phyloP scores from a whole-genome alignment of 1,140 invertebrate genomes.

The Euschistus heros region DNA sequence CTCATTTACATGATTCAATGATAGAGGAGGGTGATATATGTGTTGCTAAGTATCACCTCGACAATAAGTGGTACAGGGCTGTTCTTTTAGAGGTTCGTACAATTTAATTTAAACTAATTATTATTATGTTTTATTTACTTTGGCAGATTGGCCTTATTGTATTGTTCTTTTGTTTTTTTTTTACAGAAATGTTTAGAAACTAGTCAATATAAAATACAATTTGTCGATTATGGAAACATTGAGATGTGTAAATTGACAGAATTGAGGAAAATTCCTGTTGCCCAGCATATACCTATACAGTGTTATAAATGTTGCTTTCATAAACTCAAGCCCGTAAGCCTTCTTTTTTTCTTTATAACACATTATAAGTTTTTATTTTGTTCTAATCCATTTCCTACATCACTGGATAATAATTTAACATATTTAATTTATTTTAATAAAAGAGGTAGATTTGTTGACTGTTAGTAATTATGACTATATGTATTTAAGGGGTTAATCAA shows the following conservation, averaged over 20 bases:
- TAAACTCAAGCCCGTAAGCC: conserved; percentile 35
- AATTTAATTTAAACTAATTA: background rate
- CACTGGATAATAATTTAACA: no score
- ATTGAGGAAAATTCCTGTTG: conserved; percentile 45
- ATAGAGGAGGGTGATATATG: conserved; percentile 50
- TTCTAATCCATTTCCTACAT: no score
- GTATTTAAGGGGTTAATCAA: no score
- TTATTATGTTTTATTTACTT: background rate
- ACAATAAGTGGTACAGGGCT: conserved; percentile 46
- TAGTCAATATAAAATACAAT: conserved; percentile 33
- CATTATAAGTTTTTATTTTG: no score
- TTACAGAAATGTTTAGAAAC: conserved; percentile 4
- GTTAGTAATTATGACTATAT: no score
- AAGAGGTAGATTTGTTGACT: no score
- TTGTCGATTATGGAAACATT: conserved; percentile 43
- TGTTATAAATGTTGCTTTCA: conserved; percentile 35
- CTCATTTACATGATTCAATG: conserved; percentile 37
- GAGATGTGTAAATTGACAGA: conserved; percentile 40
- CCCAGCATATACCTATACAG: conserved; percentile 45
- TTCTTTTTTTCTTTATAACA: no score
- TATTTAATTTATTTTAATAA: no score
- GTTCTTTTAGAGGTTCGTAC: conserved; percentile 31
- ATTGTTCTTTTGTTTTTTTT: background rate
- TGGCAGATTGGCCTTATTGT: no score
- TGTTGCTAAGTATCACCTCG: conserved; percentile 46